Evolutionary conservation across 1,140 invertebrate genomes (phyloP).

Genomic region (Musca domestica): DNA sequence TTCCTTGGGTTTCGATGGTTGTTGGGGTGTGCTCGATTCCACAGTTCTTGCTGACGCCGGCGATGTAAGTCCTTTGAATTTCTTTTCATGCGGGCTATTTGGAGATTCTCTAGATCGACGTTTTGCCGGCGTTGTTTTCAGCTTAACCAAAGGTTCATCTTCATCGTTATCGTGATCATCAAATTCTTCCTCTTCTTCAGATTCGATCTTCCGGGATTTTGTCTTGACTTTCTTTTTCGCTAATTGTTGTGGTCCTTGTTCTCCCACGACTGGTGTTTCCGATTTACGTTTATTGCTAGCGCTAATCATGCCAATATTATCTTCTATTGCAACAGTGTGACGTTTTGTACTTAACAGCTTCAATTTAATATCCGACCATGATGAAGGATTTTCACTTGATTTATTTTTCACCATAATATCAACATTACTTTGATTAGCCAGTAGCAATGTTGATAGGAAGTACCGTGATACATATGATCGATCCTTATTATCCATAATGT

Average conservation of each 20-base stretch:
- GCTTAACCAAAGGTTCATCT: neutral
- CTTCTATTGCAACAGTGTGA: slow-evolving; percentile 29
- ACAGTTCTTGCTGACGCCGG: no score
- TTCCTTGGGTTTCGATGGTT: neutral
- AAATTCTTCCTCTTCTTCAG: neutral
- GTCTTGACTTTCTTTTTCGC: neutral
- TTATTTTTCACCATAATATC: slow-evolving; percentile 19
- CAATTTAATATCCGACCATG: slow-evolving; percentile 26
- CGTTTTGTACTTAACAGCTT: slow-evolving; percentile 28
- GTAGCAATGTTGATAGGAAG: slow-evolving; percentile 40
- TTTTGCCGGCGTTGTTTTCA: neutral
- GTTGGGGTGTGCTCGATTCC: neutral
- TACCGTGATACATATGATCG: slow-evolving; percentile 38
- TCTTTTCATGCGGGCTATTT: neutral
- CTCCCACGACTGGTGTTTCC: neutral
- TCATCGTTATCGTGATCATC: neutral
- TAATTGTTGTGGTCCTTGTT: neutral
- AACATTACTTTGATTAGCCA: slow-evolving; percentile 33
- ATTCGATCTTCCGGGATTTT: neutral
- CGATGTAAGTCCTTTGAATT: neutral
- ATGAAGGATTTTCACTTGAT: slow-evolving; percentile 19
- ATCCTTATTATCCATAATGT: slow-evolving; percentile 40
- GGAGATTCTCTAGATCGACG: neutral
- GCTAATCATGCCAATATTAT: slow-evolving; percentile 29
- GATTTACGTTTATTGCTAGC: neutral